A percentile compares a stretch with the other conserved stretches of the same genome.
These are phyloP conservation scores for Myrmecophaga tridactyla DNA, from an alignment of 2,113 vertebrate genomes.

Conservation along the genomic window DNA sequence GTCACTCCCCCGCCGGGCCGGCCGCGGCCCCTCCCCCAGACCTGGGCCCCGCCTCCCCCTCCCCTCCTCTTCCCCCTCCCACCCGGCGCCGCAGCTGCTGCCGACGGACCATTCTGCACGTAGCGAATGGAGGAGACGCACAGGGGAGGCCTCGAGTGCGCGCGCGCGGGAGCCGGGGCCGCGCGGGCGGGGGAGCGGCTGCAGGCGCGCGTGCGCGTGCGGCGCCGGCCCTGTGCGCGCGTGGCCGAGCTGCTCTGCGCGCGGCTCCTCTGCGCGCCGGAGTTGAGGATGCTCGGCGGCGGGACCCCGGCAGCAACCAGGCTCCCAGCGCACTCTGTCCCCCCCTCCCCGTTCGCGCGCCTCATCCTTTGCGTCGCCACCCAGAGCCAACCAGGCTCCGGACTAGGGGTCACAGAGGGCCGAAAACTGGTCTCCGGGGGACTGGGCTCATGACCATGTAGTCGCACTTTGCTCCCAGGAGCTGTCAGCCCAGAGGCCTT, in stretches of 20 bases:
- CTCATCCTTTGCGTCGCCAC: not conserved
- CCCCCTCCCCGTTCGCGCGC: not conserved
- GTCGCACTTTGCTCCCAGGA: not conserved
- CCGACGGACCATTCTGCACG: constrained; percentile 85
- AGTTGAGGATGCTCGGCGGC: not conserved
- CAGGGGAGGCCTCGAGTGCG: constrained; percentile 81
- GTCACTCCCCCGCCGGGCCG: not conserved
- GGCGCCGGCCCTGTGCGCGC: not conserved
- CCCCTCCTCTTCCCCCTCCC: constrained; percentile 68
- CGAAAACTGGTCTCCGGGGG: not conserved
- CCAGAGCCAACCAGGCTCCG: not conserved
- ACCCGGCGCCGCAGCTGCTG: constrained; percentile 81
- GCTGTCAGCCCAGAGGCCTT: not conserved
- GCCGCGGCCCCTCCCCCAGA: constrained; percentile 75
- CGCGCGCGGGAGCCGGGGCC: constrained; percentile 72
- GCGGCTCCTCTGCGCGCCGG: not conserved
- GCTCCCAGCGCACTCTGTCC: too few species aligned
- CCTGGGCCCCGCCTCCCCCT: constrained; percentile 68
- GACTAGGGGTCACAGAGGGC: not conserved
- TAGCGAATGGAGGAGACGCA: constrained; percentile 86
- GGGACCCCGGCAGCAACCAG: fast-evolving
- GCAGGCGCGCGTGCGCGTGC: constrained; percentile 57
- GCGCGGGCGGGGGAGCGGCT: constrained; percentile 53
- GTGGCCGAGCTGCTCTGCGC: not conserved
- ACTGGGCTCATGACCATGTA: not conserved